Base-by-base conservation (phyloP, 2,113 vertebrate species). In the Centropus unirufus region DNA sequence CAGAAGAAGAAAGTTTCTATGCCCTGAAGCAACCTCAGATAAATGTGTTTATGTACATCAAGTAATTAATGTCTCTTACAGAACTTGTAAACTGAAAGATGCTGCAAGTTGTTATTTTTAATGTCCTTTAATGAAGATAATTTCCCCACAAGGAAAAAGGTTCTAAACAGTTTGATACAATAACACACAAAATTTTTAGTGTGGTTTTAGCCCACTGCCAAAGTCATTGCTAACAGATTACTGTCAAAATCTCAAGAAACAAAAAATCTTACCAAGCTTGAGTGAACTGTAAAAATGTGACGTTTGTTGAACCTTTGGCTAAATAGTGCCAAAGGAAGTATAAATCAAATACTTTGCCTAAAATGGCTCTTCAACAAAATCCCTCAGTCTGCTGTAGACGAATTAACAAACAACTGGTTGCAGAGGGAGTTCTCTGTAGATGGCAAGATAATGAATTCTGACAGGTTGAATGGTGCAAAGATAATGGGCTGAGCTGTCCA, bases 391-490 rank as follows among this genome's bases (percentile, higher is more conserved):
- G 36, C 92, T 91, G 84, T 70, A 92, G 94, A 87, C 77, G 90
- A 97, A 96, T 96, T 96, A 97, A 95, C 93, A 92, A 92, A 93
- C 72, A 84, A 86, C 93, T 61, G 78, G 89, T 90, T 96, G 86
- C 93, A 93, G 81, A 94, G 90, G 94, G 93, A 97, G 69, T 89
- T 94, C 90, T 97, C 79, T 83, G 52, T 59, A 76, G 72, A 94
- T 86, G 86, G 90, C 85, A 95, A 93, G 61, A 74, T 97, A 97
- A 98, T 97, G 89, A 97, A 95, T 96, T 94, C 91, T 97, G 97
- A 97, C 97, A 97, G 72, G 87, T 86, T 97, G 97, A 97, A 97
- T 95, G 89, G 94, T 95, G 95, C 96, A 97, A 97, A 94, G 90
- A 96, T 97, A 97, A 97, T 95, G 90, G 94, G 92, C 87, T 95